phyloP scores from a whole-genome alignment of 2,888 invertebrate genomes.

The Shargacucullia verbasci region DNA sequence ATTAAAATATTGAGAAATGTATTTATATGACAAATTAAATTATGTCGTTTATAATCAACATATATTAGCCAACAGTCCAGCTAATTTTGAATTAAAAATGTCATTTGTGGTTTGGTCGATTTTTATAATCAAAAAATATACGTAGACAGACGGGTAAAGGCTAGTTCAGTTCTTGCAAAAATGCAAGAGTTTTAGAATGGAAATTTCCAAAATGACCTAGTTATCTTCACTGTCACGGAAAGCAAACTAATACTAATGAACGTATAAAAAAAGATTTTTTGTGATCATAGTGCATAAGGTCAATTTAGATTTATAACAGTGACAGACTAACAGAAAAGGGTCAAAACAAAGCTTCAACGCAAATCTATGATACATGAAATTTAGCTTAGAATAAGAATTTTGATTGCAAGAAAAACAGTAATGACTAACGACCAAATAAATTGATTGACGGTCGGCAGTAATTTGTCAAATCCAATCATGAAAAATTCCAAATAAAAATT shows the following conservation, averaged over 20 bases:
- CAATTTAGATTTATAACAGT: slow-evolving; percentile 6
- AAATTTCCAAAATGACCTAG: no score
- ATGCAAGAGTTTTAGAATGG: no score
- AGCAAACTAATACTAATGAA: no score
- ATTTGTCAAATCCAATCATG: slow-evolving; percentile 86
- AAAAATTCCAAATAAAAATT: slow-evolving; percentile 75
- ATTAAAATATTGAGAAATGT: no score
- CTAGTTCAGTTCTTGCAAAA: no score
- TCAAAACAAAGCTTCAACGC: slow-evolving; percentile 18
- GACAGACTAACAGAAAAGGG: slow-evolving; percentile 26
- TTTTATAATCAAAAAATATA: neutral
- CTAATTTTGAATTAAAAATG: slow-evolving; percentile 27
- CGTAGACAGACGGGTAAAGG: neutral
- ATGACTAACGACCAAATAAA: slow-evolving; percentile 75
- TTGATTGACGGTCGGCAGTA: slow-evolving; percentile 72
- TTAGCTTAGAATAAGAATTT: slow-evolving; percentile 47
- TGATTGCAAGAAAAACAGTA: slow-evolving; percentile 64
- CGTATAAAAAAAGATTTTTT: no score
- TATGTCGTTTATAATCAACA: no score
- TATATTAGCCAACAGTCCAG: slow-evolving; percentile 9
- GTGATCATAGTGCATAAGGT: neutral
- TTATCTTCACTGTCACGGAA: no score
- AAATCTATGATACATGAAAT: slow-evolving; percentile 37
- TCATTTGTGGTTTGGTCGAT: neutral
- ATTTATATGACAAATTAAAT: no score